These are phyloP conservation scores for Microcaecilia unicolor DNA, from an alignment of 2,797 vertebrate genomes.

Conservation along the genomic window DNA sequence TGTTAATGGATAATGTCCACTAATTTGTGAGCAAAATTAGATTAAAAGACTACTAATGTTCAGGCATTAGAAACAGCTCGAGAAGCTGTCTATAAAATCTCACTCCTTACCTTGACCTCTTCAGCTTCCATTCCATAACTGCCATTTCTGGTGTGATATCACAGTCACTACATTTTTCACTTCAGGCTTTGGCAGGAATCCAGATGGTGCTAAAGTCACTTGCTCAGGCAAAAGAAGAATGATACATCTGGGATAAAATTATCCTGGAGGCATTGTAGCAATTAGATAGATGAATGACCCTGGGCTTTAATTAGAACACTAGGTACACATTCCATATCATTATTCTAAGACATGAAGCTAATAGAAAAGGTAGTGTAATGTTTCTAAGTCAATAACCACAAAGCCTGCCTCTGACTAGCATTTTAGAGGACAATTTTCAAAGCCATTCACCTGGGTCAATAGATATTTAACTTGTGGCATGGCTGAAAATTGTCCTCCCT, in stretches of 20 bases:
- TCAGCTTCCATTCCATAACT: conserved; percentile 39
- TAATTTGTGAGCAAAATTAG: conserved; percentile 30
- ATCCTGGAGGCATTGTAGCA: conserved; percentile 80
- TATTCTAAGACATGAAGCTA: conserved; percentile 65
- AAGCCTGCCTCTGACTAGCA: conserved; percentile 32
- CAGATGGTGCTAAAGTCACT: conserved; percentile 58
- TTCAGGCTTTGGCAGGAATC: conserved; percentile 49
- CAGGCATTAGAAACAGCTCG: conserved; percentile 15
- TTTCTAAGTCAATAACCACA: conserved; percentile 57
- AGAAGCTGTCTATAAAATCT: conserved; percentile 28
- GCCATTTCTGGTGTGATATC: conserved; percentile 40
- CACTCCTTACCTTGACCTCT: conserved; percentile 36
- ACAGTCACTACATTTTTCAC: conserved; percentile 46
- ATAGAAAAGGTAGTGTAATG: conserved; percentile 41
- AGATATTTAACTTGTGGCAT: too few species aligned
- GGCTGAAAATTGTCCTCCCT: too few species aligned
- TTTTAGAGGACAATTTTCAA: not conserved
- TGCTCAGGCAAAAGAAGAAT: conserved; percentile 55
- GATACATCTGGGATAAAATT: conserved; percentile 69
- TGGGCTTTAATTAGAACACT: conserved; percentile 84
- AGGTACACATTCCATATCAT: conserved; percentile 68
- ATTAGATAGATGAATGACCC: conserved; percentile 87
- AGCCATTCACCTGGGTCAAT: too few species aligned
- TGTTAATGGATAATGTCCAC: conserved; percentile 31
- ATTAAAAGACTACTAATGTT: conserved; percentile 17